Conservation (phyloP, 2,888 invertebrate species). For the Lycaena phlaeas region DNA sequence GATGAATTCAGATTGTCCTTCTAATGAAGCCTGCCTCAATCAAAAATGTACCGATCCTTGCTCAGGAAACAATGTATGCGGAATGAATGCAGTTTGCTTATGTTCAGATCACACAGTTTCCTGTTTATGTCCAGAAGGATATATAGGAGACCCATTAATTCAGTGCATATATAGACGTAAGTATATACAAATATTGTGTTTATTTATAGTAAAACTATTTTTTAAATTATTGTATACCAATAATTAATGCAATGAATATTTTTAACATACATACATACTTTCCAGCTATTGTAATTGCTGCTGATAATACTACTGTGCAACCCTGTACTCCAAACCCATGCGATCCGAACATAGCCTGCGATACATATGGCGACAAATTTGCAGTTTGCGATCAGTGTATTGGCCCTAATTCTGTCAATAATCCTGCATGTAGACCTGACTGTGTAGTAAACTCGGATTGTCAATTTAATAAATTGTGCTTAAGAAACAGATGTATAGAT, state of each 20-base stretch:
- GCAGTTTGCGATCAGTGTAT: conserved; percentile 86
- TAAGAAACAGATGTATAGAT: conserved; percentile 81
- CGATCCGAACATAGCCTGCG: conserved; percentile 77
- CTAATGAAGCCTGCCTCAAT: conserved; percentile 82
- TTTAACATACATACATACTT: conserved; percentile 17
- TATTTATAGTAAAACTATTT: no score
- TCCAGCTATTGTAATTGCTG: conserved; percentile 64
- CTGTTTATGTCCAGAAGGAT: conserved; percentile 84
- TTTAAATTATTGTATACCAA: not conserved
- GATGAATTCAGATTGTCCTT: conserved; percentile 86
- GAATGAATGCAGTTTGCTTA: conserved; percentile 84
- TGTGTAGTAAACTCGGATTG: conserved; percentile 88
- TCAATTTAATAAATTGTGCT: conserved; percentile 82
- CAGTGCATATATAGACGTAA: conserved; percentile 77
- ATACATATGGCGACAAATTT: conserved; percentile 80
- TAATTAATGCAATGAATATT: not conserved
- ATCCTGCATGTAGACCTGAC: conserved; percentile 85
- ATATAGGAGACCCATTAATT: conserved; percentile 84
- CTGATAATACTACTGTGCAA: conserved; percentile 75
- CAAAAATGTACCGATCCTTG: conserved; percentile 84
- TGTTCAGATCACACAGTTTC: conserved; percentile 88
- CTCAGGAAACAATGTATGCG: conserved; percentile 79
- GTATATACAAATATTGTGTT: no score
- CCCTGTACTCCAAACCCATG: conserved; percentile 88
- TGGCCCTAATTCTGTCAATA: conserved; percentile 77